Conservation (phyloP, 92 coral and sea anemone species). For the Muricea muricata region DNA sequence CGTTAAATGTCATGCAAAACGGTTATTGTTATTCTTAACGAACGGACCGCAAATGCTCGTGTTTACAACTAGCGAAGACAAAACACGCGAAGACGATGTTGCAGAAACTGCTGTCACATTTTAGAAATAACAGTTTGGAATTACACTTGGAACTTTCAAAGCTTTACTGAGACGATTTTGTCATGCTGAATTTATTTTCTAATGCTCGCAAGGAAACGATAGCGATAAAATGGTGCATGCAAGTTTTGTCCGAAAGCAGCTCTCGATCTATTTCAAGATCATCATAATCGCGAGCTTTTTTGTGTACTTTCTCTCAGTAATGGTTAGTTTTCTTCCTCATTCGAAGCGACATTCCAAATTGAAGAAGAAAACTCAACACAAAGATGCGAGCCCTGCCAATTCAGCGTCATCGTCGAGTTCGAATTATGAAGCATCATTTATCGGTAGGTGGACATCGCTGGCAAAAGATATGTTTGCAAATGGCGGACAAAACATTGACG, state of each 20-base stretch:
- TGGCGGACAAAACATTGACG: not conserved
- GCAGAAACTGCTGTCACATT: not conserved
- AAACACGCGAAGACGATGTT: not conserved
- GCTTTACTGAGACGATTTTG: not conserved
- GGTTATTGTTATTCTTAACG: not conserved
- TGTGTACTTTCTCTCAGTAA: not conserved
- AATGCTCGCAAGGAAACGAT: not conserved
- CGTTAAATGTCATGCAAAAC: not conserved
- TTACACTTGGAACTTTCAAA: not conserved
- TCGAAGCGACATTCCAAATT: not conserved
- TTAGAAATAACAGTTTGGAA: no score
- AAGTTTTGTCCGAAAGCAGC: conserved; percentile 17
- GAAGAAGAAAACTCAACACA: not conserved
- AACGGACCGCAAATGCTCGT: not conserved
- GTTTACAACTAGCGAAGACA: not conserved
- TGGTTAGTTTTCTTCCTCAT: not conserved
- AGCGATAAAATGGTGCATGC: conserved; percentile 7
- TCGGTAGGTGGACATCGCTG: conserved; percentile 8
- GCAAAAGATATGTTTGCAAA: conserved; percentile 8
- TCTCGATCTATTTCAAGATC: not conserved
- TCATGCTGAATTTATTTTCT: not conserved
- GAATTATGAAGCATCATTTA: not conserved
- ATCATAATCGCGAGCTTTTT: not conserved
- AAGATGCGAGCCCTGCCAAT: not conserved
- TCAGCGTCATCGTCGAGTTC: not conserved